Evolutionary conservation across 1,140 invertebrate species (phyloP), one percentile per base, ranked within the genome.

Genomic region (Platyscapa corneri): DNA sequence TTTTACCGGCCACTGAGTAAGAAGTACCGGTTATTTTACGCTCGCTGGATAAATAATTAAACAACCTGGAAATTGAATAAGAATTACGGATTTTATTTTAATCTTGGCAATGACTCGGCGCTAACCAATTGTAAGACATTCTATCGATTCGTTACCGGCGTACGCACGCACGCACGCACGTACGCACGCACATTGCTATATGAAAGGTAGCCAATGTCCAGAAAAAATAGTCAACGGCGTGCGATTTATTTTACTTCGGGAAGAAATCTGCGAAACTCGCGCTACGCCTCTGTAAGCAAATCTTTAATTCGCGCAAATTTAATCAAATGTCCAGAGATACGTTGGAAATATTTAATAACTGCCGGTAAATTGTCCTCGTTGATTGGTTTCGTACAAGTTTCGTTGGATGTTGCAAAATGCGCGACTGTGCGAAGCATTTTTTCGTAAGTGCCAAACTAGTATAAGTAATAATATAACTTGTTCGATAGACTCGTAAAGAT

Each of bases 21-120:
- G 39, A 10, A 65, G 23, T 30, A 23, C 5, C 12, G 46, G 30
- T 64, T 53, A 34, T 56, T 34, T 32, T 77, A 23, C 34, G 34
- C 7, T 37, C 42, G 37, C 70, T 42, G 37, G 10, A 76, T 53
- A 53, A 49, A 64, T 64, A 60, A 79, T 65, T 65, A 64, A 79
- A 39, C 53, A 49, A 18, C 18, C 8, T 5, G 77, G 30, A 79
- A 39, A 79, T 65, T 60, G 49, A 65, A 79, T 79, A n/a, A 53
- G 42, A 37, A 39, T 79, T 64, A 10, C 30, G 8, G 32, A 65
- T 65, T 79, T 79, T 37, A 42, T 78, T 34, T 30, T 37, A 37
- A 23, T 70, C 67, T 34, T 18, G 20, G 34, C 3, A 70, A 12
- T 37, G 32, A 23, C 14, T 16, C 5, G 18, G 20, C 20, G 67